phyloP scores from a whole-genome alignment of 2,113 vertebrate species.

The Misgurnus anguillicaudatus region DNA sequence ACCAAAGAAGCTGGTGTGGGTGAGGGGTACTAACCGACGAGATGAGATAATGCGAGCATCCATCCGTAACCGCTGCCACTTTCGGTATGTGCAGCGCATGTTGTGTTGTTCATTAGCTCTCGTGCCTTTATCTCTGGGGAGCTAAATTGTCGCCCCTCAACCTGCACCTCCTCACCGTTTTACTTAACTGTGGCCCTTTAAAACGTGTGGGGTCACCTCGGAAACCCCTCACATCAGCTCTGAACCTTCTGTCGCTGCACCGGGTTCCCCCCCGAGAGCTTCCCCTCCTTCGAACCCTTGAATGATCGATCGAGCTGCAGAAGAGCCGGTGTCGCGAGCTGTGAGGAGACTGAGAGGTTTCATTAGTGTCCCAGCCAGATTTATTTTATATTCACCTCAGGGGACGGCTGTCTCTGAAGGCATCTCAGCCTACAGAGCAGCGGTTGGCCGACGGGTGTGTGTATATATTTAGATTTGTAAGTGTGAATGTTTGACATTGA shows the following conservation, averaged over 20 bases:
- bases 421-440: background rate
- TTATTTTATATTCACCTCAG: slow-evolving; percentile 51
- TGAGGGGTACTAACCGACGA: background rate
- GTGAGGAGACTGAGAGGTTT: slow-evolving; percentile 45
- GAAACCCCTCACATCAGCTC: slow-evolving; percentile 18
- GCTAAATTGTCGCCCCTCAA: background rate
- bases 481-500: slow-evolving; percentile 3
- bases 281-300: background rate
- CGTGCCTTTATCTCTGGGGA: slow-evolving; percentile 15
- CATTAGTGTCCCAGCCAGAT: slow-evolving; percentile 52
- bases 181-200: background rate
- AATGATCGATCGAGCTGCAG: slow-evolving; percentile 49
- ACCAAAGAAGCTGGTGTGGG: background rate
- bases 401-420: slow-evolving; percentile 31
- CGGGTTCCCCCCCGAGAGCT: background rate
- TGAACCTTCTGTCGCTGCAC: slow-evolving; percentile 8
- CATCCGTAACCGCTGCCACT: background rate
- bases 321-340: slow-evolving; percentile 8
- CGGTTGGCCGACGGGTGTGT: background rate
- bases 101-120: slow-evolving; percentile 29
- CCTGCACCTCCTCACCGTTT: background rate
- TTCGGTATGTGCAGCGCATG: slow-evolving; percentile 10
- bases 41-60: slow-evolving; percentile 35
- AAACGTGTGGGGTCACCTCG: background rate
- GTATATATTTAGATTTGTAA: slow-evolving; percentile 18